Conservation (phyloP, 2,888 invertebrate species). For the Leuctra nigra region DNA sequence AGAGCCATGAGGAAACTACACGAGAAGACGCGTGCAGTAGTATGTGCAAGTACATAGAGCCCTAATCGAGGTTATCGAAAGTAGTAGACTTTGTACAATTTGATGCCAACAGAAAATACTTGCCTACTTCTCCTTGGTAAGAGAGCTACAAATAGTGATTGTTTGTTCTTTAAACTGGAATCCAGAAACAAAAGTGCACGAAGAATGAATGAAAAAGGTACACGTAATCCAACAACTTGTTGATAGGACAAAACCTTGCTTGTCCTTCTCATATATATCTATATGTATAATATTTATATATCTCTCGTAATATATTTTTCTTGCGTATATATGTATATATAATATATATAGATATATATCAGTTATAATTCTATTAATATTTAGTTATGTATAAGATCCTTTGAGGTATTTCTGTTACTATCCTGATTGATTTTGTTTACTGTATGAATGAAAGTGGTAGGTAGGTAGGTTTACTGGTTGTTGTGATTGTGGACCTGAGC, state of each 20-base stretch:
- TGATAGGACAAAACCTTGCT: conserved; percentile 22
- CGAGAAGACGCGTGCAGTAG: conserved; percentile 16
- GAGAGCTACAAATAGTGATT: conserved; percentile 25
- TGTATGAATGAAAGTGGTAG: conserved; percentile 17
- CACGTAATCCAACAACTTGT: conserved; percentile 22
- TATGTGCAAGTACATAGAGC: conserved; percentile 21
- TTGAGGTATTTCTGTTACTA: conserved; percentile 31
- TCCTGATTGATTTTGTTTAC: conserved; percentile 27
- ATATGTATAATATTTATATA: conserved; percentile 33
- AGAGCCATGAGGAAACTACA: conserved; percentile 20
- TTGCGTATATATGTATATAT: conserved; percentile 29
- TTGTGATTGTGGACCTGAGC: conserved; percentile 55
- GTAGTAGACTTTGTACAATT: not conserved
- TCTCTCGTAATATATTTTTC: conserved; percentile 23
- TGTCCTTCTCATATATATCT: conserved; percentile 41
- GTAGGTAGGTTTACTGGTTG: conserved; percentile 44
- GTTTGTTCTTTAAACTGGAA: conserved; percentile 23
- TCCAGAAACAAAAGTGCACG: conserved; percentile 24
- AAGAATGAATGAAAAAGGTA: conserved; percentile 24
- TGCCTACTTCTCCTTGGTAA: not conserved
- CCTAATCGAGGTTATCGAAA: conserved; percentile 8
- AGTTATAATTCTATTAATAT: conserved; percentile 23
- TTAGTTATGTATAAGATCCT: conserved; percentile 30
- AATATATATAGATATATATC: conserved; percentile 28
- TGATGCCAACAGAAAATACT: conserved; percentile 2